Evolutionary conservation across 2,797 vertebrate species (phyloP).

Genomic region (Ceryle rudis): DNA sequence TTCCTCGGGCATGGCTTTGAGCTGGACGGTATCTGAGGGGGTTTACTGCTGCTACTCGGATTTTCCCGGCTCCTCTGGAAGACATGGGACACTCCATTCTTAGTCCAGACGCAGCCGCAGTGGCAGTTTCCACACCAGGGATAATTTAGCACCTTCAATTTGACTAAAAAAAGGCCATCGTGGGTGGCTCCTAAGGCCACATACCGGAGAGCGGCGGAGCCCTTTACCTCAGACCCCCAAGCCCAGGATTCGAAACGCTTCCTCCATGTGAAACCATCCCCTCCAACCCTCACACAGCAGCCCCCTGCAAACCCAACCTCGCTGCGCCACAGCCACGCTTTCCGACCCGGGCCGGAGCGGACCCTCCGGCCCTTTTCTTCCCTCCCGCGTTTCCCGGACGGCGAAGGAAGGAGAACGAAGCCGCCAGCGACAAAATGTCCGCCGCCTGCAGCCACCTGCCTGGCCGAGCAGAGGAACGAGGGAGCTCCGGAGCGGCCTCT

Average conservation of each 20-base stretch:
- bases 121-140: fast-evolving
- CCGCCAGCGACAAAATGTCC: neutral
- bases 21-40: fast-evolving
- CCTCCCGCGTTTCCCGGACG: fast-evolving
- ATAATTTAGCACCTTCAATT: fast-evolving
- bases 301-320: fast-evolving
- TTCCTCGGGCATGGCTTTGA: neutral
- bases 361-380: too few species aligned
- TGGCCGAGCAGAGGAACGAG: fast-evolving
- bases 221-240: neutral
- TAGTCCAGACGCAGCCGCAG: too few species aligned
- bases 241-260: fast-evolving
- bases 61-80: too few species aligned
- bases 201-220: fast-evolving
- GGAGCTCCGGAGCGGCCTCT: fast-evolving
- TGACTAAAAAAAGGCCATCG: fast-evolving
- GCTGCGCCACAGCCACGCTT: fast-evolving
- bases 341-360: fast-evolving
- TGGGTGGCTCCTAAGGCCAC: neutral
- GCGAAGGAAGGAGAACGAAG: too few species aligned
- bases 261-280: fast-evolving
- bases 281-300: fast-evolving
- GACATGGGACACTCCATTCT: neutral
- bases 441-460: fast-evolving
- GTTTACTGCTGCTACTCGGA: neutral